phyloP scores from a whole-genome alignment of 1,140 invertebrate species.

The Eriosoma lanigerum region DNA sequence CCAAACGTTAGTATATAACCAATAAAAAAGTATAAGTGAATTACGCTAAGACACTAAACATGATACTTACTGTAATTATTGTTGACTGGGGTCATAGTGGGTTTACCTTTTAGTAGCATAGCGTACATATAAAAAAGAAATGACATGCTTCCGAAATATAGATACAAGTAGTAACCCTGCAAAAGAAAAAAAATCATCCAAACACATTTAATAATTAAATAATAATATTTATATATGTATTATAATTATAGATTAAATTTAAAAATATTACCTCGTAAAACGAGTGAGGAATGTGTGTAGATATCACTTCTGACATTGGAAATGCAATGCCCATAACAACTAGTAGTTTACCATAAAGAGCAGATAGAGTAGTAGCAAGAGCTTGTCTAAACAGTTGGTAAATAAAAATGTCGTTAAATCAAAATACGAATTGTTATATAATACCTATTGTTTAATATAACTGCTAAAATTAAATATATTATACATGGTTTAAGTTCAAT shows the following conservation, averaged over 20 bases:
- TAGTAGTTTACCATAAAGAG: slow-evolving; percentile 88
- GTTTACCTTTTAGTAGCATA: slow-evolving; percentile 68
- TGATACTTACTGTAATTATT: slow-evolving; percentile 39
- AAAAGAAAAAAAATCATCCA: slow-evolving; percentile 53
- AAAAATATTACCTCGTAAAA: slow-evolving; percentile 75
- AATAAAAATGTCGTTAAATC: neutral
- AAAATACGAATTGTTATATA: neutral
- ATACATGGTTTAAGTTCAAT: neutral
- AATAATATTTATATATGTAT: too few relatives aligned
- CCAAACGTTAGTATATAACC: too few relatives aligned
- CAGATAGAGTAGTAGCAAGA: slow-evolving; percentile 82
- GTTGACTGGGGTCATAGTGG: slow-evolving; percentile 56
- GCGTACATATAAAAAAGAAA: slow-evolving; percentile 85
- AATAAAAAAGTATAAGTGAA: too few relatives aligned
- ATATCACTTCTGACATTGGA: slow-evolving; percentile 89
- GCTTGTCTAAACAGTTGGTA: slow-evolving; percentile 66
- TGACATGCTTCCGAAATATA: slow-evolving; percentile 86
- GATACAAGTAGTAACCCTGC: slow-evolving; percentile 82
- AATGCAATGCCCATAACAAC: slow-evolving; percentile 93
- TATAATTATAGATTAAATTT: neutral
- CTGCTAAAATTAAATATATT: neutral
- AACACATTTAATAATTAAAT: too few relatives aligned
- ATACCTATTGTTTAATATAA: neutral
- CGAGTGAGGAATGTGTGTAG: slow-evolving; percentile 85
- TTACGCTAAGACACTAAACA: too few relatives aligned